phyloP scores from a whole-genome alignment of 1,140 invertebrate species.

The Plutomurus gul region DNA sequence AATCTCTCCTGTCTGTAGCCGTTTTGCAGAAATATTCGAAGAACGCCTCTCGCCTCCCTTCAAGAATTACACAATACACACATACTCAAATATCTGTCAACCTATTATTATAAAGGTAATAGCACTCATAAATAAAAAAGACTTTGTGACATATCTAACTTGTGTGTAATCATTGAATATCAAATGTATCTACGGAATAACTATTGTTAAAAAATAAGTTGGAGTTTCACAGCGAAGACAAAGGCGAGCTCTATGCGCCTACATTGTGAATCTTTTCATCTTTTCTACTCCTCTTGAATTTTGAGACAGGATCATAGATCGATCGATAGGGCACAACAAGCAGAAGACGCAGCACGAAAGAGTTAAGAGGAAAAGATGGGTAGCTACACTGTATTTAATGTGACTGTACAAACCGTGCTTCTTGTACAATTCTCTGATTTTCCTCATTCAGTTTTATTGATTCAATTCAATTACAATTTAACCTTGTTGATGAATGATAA shows the following conservation, averaged over 20 bases:
- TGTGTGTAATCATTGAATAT: background rate
- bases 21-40: too few relatives aligned
- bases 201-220: slow-evolving; percentile 17
- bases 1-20: too few relatives aligned
- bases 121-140: too few relatives aligned
- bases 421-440: too few relatives aligned
- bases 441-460: too few relatives aligned
- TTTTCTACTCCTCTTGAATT: slow-evolving; percentile 13
- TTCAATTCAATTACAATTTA: too few relatives aligned
- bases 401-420: too few relatives aligned
- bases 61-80: too few relatives aligned
- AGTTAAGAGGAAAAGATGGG: background rate
- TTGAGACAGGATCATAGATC: slow-evolving; percentile 31
- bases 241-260: slow-evolving; percentile 37
- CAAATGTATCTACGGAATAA: background rate
- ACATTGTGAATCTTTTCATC: slow-evolving; percentile 9
- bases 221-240: background rate
- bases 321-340: slow-evolving; percentile 17
- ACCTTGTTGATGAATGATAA: too few relatives aligned
- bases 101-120: too few relatives aligned
- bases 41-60: too few relatives aligned
- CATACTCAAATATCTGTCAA: too few relatives aligned
- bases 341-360: slow-evolving; percentile 7
- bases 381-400: background rate
- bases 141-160: background rate